These are phyloP conservation scores for Diacarnus erythraeanus DNA, from an alignment of 37 sponge, comb jelly and placozoan genomes.

Conservation along the genomic window DNA sequence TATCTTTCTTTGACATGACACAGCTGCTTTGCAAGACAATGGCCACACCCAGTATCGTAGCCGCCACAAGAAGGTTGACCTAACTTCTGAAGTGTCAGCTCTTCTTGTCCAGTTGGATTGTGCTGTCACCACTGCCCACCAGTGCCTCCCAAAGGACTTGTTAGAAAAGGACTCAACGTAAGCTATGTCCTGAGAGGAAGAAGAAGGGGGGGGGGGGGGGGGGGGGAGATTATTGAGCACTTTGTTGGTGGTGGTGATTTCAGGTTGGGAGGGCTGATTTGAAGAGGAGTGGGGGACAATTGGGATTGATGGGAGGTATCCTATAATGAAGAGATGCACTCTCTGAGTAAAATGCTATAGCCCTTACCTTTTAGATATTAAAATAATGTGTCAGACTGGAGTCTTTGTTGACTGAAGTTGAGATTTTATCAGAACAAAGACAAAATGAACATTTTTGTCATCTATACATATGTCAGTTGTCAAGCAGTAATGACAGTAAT, in stretches of 20 bases:
- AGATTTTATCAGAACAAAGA: no score
- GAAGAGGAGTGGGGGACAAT: no score
- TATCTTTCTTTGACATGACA: background rate
- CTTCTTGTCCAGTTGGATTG: constrained; percentile 45
- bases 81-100: constrained; percentile 16
- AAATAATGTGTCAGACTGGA: no score
- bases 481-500: background rate
- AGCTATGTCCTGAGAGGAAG: background rate
- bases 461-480: no score
- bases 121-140: constrained; percentile 44
- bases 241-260: background rate
- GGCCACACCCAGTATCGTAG: constrained; percentile 13
- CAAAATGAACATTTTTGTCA: no score
- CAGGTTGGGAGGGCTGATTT: no score
- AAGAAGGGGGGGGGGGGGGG: background rate
- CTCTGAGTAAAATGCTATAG: no score
- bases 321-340: no score
- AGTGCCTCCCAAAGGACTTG: constrained; percentile 62
- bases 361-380: no score
- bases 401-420: no score
- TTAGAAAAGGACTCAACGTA: constrained; percentile 46
- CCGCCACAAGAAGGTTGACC: constrained; percentile 21
- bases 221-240: background rate
- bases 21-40: constrained; percentile 24
- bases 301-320: no score